Evolutionary conservation across 2,888 invertebrate genomes (phyloP), one percentile per base, ranked within the genome.

Genomic region (Desoria tigrina): DNA sequence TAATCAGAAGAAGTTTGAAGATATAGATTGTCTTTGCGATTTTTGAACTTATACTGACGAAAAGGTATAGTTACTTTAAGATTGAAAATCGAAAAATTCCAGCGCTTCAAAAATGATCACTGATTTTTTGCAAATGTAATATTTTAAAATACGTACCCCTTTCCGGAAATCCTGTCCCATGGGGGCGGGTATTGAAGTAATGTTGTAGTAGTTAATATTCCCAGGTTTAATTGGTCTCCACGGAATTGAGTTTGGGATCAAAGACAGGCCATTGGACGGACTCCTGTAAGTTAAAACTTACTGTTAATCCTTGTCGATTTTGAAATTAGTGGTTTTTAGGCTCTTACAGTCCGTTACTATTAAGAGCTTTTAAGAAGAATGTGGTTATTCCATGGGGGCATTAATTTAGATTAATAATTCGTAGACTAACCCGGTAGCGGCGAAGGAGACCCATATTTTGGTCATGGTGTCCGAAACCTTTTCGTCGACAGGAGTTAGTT

Each of bases 91-190:
- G n/a, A n/a, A n/a, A n/a, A n/a, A n/a, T n/a, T n/a, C n/a, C n/a
- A n/a, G n/a, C n/a, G n/a, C n/a, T n/a, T n/a, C n/a, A n/a, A n/a
- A n/a, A n/a, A n/a, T n/a, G n/a, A n/a, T n/a, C n/a, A n/a, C n/a
- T n/a, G n/a, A n/a, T n/a, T n/a, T n/a, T n/a, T n/a, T n/a, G n/a
- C n/a, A n/a, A n/a, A n/a, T n/a, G n/a, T n/a, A n/a, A n/a, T n/a
- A n/a, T n/a, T n/a, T n/a, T n/a, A n/a, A n/a, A n/a, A n/a, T n/a
- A n/a, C n/a, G n/a, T 58, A 74, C 75, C 65, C 73, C 72, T 73
- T 74, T 74, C 9, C 74, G 53, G 45, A 70, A 75, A 28, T 74
- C 74, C 32, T 71, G 62, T 2, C 72, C 71, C 73, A 72, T 73
- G 2, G 71, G 72, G 18, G 69, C 66, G 0, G 71, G 55, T 2